phyloP scores from a whole-genome alignment of 2,113 vertebrate species.

The Epinephelus fuscoguttatus region DNA sequence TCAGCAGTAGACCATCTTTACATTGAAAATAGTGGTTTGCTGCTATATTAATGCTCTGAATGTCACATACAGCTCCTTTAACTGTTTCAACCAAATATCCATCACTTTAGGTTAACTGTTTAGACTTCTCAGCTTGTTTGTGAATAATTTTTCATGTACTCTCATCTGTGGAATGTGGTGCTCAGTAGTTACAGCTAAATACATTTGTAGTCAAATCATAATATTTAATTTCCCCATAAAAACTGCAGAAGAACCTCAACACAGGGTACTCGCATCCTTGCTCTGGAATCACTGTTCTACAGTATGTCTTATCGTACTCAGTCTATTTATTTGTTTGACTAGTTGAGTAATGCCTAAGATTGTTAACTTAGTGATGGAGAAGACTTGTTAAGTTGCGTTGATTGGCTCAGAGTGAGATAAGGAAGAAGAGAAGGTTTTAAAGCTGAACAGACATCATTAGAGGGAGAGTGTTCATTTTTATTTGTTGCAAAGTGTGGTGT shows the following conservation, averaged over 20 bases:
- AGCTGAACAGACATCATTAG: conserved; percentile 21
- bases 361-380: conserved; percentile 46
- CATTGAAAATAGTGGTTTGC: no score
- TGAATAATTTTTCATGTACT: not conserved
- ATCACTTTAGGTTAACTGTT: not conserved
- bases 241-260: no score
- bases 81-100: no score
- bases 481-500: conserved; percentile 16
- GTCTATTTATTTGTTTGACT: not conserved
- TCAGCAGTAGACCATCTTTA: no score
- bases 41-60: no score
- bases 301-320: not conserved
- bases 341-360: conserved; percentile 20
- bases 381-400: conserved; percentile 41
- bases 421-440: conserved; percentile 39
- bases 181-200: not conserved
- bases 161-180: not conserved
- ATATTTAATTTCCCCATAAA: no score
- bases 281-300: not conserved
- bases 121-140: not conserved
- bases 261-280: no score
- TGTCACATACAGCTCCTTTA: no score
- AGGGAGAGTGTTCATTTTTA: conserved; percentile 5
- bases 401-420: conserved; percentile 53
- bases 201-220: not conserved